Percentiles rank a stretch among this genome's conserved stretches.
phyloP scores from a whole-genome alignment of 2,888 invertebrate species.

The Dryococelus australis region DNA sequence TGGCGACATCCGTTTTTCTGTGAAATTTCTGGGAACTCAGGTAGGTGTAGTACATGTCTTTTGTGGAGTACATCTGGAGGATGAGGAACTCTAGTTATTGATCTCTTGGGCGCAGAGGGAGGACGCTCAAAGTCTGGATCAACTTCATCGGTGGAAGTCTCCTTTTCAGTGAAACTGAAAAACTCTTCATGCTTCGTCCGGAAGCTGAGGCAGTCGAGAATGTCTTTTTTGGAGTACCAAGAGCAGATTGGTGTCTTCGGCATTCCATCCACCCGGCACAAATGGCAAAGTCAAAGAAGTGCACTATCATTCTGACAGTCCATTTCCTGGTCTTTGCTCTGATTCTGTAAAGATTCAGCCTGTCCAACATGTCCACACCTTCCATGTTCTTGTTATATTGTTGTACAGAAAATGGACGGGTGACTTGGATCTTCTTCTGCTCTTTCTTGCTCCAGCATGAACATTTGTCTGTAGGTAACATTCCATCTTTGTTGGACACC shows the following conservation, averaged over 20 bases:
- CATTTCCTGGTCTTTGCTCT: not conserved
- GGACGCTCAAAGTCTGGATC: not conserved
- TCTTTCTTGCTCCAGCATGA: not conserved
- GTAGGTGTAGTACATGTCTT: not conserved
- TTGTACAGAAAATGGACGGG: not conserved
- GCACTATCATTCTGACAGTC: not conserved
- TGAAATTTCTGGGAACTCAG: not conserved
- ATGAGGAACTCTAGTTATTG: not conserved
- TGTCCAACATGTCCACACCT: constrained; percentile 16
- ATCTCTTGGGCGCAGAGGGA: not conserved
- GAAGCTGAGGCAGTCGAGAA: not conserved
- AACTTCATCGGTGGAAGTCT: not conserved
- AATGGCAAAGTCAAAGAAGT: not conserved
- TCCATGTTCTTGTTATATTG: not conserved
- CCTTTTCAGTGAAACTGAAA: not conserved
- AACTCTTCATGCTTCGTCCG: not conserved
- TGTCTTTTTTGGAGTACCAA: not conserved
- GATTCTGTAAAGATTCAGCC: not conserved
- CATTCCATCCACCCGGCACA: not conserved
- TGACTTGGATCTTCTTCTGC: not conserved
- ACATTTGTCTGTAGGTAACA: not conserved
- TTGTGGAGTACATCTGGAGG: not conserved
- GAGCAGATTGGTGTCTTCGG: not conserved
- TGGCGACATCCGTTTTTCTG: not conserved
- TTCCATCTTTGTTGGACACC: not conserved